Evolutionary conservation across 2,888 invertebrate species (phyloP).

Genomic region (Leistus spinibarbis): DNA sequence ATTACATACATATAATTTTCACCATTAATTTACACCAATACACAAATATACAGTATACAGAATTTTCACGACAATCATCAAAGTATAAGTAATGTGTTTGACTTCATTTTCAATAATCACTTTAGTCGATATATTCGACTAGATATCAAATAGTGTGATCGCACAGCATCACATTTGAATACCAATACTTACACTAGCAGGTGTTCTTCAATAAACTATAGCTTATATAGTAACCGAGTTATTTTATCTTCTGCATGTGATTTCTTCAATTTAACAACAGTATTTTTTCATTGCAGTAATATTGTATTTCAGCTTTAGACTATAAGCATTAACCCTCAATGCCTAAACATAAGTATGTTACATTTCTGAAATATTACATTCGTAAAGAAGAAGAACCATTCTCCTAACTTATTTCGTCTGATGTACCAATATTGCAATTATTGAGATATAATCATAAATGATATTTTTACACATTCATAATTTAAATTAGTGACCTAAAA

Average conservation of each 20-base stretch:
- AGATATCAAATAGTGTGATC: constrained; percentile 21
- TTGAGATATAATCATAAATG: no score
- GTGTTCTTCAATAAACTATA: constrained; percentile 34
- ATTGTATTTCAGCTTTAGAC: constrained; percentile 28
- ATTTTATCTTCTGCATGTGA: constrained; percentile 19
- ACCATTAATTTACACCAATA: no score
- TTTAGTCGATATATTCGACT: background rate
- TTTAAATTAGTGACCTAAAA: no score
- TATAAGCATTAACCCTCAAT: background rate
- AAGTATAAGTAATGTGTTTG: background rate
- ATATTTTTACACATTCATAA: no score
- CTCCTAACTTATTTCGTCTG: background rate
- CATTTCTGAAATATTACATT: background rate
- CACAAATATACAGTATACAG: no score
- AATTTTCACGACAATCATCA: background rate
- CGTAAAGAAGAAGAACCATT: background rate
- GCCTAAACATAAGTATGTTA: background rate
- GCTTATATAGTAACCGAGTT: constrained; percentile 15
- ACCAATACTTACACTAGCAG: constrained; percentile 63
- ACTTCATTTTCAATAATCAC: background rate
- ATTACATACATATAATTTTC: background rate
- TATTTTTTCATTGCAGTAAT: constrained; percentile 16
- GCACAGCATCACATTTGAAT: constrained; percentile 70
- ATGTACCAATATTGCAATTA: background rate
- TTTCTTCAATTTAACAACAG: background rate